Evolutionary conservation across 2,797 vertebrate genomes (phyloP).

Genomic region (Tolypeutes matacus): DNA sequence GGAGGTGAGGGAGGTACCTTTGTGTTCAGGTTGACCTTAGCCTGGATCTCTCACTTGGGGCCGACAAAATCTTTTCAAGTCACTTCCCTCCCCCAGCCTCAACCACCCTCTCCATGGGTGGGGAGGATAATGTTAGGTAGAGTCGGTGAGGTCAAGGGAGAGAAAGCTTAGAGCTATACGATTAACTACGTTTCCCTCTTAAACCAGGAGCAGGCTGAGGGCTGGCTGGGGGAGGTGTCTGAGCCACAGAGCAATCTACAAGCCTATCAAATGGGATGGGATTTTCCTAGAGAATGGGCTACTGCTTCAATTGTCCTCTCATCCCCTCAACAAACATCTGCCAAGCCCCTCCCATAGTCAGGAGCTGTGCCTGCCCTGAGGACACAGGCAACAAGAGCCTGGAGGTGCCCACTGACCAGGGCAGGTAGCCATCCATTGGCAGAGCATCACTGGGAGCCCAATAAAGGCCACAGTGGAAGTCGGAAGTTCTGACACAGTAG

Average conservation of each 20-base stretch:
- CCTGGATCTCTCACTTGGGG: background rate
- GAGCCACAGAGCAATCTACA: background rate
- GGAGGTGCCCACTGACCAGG: background rate
- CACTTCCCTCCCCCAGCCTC: background rate
- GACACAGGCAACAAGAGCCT: background rate
- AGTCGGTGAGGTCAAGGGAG: background rate
- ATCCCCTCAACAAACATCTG: conserved; percentile 9
- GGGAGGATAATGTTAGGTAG: background rate
- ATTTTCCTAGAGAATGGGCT: background rate
- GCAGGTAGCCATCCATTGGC: background rate
- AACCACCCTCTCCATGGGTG: background rate
- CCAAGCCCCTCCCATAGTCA: background rate
- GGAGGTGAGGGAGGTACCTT: background rate
- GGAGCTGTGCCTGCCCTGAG: background rate
- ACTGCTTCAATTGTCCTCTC: background rate
- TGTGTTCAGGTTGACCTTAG: background rate
- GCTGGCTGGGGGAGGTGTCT: accelerated
- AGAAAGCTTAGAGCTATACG: background rate
- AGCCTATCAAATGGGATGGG: background rate
- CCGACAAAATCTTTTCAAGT: background rate
- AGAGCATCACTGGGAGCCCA: background rate
- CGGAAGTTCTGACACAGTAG: too few species aligned
- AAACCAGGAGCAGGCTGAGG: background rate
- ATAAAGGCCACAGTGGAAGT: background rate
- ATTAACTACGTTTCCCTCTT: background rate